Evolutionary conservation across 2,797 vertebrate species (phyloP).

Genomic region (Cercopithecus petaurista): DNA sequence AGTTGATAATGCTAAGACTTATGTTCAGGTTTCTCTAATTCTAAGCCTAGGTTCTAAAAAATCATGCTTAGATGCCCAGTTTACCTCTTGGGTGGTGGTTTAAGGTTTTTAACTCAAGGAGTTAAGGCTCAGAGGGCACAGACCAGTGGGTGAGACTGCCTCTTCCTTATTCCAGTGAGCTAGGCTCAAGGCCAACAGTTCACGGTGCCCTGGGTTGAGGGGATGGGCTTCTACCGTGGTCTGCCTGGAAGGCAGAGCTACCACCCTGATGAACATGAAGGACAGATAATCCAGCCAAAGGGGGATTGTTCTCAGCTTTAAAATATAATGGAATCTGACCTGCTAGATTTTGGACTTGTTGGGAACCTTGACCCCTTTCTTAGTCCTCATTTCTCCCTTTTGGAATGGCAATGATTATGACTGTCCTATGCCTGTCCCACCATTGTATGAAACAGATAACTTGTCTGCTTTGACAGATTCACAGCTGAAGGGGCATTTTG

Average conservation of each 20-base stretch:
- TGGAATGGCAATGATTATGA: neutral
- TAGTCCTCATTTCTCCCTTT: no score
- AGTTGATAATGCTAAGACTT: neutral
- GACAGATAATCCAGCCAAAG: neutral
- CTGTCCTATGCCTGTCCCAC: neutral
- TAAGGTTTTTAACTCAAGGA: neutral
- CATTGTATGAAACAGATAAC: neutral
- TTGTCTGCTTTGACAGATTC: neutral
- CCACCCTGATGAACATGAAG: neutral
- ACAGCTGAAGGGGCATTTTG: neutral
- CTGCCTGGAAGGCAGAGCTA: no score
- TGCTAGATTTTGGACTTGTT: neutral
- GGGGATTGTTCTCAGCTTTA: neutral
- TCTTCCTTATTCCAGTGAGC: neutral
- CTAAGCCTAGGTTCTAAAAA: neutral
- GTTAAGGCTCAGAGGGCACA: neutral
- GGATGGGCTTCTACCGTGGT: neutral
- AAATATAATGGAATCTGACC: neutral
- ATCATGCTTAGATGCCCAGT: neutral
- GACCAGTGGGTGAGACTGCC: rapidly evolving
- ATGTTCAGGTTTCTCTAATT: neutral
- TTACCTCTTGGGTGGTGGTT: neutral
- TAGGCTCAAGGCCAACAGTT: neutral
- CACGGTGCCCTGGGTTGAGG: neutral
- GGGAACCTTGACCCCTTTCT: neutral